Base-by-base conservation (phyloP, 2,113 vertebrate species). In the Bagarius yarrelli region DNA sequence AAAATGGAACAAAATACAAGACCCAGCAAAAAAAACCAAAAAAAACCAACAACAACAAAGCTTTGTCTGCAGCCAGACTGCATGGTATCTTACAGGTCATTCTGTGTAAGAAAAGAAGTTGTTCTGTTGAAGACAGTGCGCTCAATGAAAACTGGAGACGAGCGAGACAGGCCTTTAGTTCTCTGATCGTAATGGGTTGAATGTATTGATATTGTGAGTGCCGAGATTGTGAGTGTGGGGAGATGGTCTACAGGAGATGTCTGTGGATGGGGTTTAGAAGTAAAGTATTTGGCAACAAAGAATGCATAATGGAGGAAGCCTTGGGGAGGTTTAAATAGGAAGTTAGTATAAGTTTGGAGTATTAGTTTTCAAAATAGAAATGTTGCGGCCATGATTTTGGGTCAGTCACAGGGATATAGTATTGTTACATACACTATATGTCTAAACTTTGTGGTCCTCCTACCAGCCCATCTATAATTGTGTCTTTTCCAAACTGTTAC, bases 191-290 rank as follows among this genome's bases (percentile, higher is more conserved):
- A 53, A 32, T 32, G 69, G 69, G 16, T 13, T 72, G 50, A 52
- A 72, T 53, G 47, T 72, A 72, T 72, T 72, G 69, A 72, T 72
- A 72, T 72, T 72, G 69, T 72, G 69, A 72, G 69, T 21, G 69
- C 47, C 52, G 69, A 71, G 69, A 19, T 40, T 40, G 36, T 71
- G 44, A 30, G 69, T 18, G 44, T 4, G 47, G 25, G 50, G 27
- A 2, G 27, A 25, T 23, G 27, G 50, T 73, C 70, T 73, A 2
- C 11, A 55, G 50, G 27, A 53, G 70, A 72, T 53, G 70, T 72
- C 50, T 72, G 25, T 4, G 16, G 27, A 72, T 55, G 50, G 30
- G 27, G 50, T 30, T 30, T 71, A 52, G 25, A 11, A 3, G 25
- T 14, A 19, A 12, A 16, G 40, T 47, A 70, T 70, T 50, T 50